Percentiles rank a stretch among this genome's conserved stretches.
phyloP scores from a whole-genome alignment of 2,113 vertebrate genomes.

The Sprattus sprattus region DNA sequence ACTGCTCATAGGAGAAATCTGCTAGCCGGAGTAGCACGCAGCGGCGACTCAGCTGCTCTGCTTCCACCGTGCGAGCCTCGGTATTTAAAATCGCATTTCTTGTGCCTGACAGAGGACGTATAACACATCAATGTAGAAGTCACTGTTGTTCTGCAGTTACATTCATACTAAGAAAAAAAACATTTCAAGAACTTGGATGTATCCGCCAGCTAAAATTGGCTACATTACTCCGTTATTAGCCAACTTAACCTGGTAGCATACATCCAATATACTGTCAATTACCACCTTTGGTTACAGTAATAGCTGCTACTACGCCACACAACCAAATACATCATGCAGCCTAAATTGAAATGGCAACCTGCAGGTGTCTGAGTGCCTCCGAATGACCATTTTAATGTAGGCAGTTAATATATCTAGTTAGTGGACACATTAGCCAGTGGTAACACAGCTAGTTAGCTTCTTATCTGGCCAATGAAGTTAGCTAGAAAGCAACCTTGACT shows the following conservation, averaged over 20 bases:
- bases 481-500: neutral
- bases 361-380: neutral
- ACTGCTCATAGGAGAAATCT: constrained; percentile 93
- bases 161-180: neutral
- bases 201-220: neutral
- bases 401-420: neutral
- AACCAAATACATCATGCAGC: neutral
- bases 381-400: too few species aligned
- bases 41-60: constrained; percentile 93
- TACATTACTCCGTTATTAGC: neutral
- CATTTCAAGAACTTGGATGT: neutral
- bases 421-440: neutral
- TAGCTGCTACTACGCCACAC: neutral
- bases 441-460: neutral
- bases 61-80: constrained; percentile 89
- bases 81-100: constrained; percentile 94
- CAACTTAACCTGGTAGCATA: neutral
- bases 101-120: constrained; percentile 74
- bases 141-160: neutral
- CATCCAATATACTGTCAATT: neutral
- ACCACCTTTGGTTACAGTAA: neutral
- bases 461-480: neutral
- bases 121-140: neutral
- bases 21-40: constrained; percentile 92
- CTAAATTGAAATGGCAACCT: neutral